Evolutionary conservation across 2,797 vertebrate genomes (phyloP).

Genomic region (Pygocentrus nattereri): DNA sequence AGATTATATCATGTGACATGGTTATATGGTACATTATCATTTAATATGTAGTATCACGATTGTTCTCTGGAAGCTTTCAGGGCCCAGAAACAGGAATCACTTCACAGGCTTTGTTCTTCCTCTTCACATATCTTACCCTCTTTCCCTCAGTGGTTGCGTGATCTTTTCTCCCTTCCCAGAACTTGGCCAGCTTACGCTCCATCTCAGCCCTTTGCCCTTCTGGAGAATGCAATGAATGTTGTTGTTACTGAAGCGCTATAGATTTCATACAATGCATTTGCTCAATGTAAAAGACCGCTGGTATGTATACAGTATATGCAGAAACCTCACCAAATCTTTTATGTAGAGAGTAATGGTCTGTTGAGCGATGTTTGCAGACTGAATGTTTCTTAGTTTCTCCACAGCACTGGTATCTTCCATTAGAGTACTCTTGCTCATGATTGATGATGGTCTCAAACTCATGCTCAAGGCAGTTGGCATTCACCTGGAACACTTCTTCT

Average conservation of each 20-base stretch:
- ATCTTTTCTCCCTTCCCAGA: neutral
- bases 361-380: neutral
- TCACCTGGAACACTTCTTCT: constrained; percentile 33
- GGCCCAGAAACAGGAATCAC: neutral
- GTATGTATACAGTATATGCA: too few relatives aligned
- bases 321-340: constrained; percentile 25
- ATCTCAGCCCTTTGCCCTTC: neutral
- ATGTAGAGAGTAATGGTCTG: constrained; percentile 36
- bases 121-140: neutral
- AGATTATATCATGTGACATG: too few relatives aligned
- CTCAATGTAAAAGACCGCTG: too few relatives aligned
- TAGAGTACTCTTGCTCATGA: neutral
- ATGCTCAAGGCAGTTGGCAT: constrained; percentile 43
- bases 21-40: too few relatives aligned
- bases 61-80: neutral
- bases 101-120: neutral
- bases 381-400: constrained; percentile 42
- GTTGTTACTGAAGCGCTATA: neutral
- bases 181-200: neutral
- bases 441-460: constrained; percentile 48
- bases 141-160: too few relatives aligned
- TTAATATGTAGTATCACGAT: neutral
- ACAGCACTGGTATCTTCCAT: constrained; percentile 39
- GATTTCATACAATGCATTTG: too few relatives aligned
- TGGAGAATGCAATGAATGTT: neutral